A percentile compares a stretch with the other conserved stretches of the same genome.
Evolutionary conservation across 2,888 invertebrate genomes (phyloP).

Genomic region (Diplazon laetatorius): DNA sequence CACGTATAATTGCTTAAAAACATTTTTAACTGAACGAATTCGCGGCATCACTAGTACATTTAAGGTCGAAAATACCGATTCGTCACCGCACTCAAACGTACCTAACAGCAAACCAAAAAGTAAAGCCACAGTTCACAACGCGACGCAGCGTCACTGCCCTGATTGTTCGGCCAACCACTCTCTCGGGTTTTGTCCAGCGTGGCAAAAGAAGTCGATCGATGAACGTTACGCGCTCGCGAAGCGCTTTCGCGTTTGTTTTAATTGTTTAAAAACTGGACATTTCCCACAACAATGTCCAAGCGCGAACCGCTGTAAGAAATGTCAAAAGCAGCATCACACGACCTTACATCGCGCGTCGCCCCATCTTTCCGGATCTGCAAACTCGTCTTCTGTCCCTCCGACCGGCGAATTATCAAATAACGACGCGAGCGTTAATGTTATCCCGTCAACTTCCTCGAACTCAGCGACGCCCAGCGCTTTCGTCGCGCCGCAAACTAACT

Average conservation of each 20-base stretch:
- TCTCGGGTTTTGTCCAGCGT: constrained; percentile 24
- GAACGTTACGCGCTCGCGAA: constrained; percentile 5
- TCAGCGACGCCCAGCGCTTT: too few species aligned
- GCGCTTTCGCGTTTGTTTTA: constrained; percentile 28
- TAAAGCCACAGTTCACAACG: background rate
- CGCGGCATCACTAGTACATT: too few species aligned
- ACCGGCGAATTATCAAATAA: background rate
- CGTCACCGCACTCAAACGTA: background rate
- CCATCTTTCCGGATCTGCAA: constrained; percentile 14
- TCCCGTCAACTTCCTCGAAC: constrained; percentile 38
- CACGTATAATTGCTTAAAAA: too few species aligned
- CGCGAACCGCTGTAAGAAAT: constrained; percentile 49
- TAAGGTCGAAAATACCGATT: too few species aligned
- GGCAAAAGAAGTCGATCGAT: background rate
- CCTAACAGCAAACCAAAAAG: background rate
- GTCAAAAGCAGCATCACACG: constrained; percentile 33
- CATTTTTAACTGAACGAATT: too few species aligned
- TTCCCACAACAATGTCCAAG: constrained; percentile 36
- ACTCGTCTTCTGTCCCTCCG: background rate
- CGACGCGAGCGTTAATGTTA: too few species aligned
- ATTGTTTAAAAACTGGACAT: constrained; percentile 55
- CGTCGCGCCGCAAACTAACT: too few species aligned
- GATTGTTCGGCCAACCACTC: constrained; percentile 3
- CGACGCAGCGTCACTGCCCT: background rate
- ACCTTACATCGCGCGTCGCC: constrained; percentile 1